Evolutionary conservation across 2,113 vertebrate species (phyloP).

Genomic region (Hypomesus transpacificus): DNA sequence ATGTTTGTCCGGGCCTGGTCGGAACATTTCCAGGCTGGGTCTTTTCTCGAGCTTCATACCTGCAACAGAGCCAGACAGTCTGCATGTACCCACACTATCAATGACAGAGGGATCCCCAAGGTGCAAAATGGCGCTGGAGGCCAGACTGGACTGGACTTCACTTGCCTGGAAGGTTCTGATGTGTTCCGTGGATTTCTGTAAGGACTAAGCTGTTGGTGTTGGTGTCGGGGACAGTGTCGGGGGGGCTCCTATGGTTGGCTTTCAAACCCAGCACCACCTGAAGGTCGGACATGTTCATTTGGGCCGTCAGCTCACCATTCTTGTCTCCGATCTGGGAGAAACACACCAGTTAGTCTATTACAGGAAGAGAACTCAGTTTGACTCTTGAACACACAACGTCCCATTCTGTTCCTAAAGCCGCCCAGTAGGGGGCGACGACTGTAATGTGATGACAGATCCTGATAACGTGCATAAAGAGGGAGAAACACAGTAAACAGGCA

Average conservation of each 20-base stretch:
- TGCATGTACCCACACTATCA: not conserved
- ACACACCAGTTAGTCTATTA: slow-evolving; percentile 8
- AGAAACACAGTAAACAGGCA: slow-evolving; percentile 58
- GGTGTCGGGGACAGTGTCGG: slow-evolving; percentile 76
- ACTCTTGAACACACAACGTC: not conserved
- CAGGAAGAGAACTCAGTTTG: not conserved
- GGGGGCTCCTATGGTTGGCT: slow-evolving; percentile 68
- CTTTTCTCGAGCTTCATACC: slow-evolving; percentile 71
- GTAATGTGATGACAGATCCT: slow-evolving; percentile 12
- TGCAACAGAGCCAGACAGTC: slow-evolving; percentile 49
- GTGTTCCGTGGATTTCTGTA: slow-evolving; percentile 65
- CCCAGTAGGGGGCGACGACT: slow-evolving; percentile 46
- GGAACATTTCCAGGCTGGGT: slow-evolving; percentile 80
- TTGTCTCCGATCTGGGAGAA: slow-evolving; percentile 78
- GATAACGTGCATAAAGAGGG: not conserved
- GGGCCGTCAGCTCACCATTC: slow-evolving; percentile 86
- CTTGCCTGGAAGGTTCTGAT: slow-evolving; percentile 70
- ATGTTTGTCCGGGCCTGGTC: slow-evolving; percentile 77
- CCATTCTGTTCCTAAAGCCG: not conserved
- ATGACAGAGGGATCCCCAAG: not conserved
- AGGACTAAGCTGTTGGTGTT: slow-evolving; percentile 75
- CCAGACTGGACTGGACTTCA: not conserved
- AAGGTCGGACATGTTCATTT: slow-evolving; percentile 91
- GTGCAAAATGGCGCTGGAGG: not conserved
- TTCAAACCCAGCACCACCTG: slow-evolving; percentile 86